phyloP scores from a whole-genome alignment of 2,888 invertebrate species.

The Pristionchus maxplancki region DNA sequence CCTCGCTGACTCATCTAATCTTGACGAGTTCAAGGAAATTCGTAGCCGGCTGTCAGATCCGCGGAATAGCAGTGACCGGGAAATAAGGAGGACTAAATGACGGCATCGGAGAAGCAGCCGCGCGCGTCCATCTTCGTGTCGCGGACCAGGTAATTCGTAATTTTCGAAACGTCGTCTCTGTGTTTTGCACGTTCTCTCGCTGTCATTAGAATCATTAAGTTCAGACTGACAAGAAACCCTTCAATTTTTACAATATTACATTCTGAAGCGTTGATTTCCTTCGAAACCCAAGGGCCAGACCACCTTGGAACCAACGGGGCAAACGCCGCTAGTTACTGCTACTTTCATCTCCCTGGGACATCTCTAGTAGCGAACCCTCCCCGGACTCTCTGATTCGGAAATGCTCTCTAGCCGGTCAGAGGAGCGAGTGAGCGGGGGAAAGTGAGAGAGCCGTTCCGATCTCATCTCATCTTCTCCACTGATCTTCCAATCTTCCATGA shows the following conservation, averaged over 20 bases:
- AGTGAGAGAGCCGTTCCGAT: neutral
- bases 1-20: constrained; percentile 35
- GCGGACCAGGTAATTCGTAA: neutral
- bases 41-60: neutral
- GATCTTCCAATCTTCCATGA: neutral
- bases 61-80: neutral
- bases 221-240: too few relatives aligned
- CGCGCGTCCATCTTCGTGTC: constrained; percentile 21
- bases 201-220: too few relatives aligned
- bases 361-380: neutral
- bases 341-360: neutral
- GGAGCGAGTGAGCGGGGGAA: too few relatives aligned
- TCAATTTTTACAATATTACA: too few relatives aligned
- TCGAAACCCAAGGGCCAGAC: too few relatives aligned
- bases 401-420: neutral
- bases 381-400: neutral
- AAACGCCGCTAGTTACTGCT: neutral
- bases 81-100: neutral
- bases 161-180: neutral
- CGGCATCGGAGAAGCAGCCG: neutral
- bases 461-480: neutral
- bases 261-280: too few relatives aligned
- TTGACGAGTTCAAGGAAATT: neutral
- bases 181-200: too few relatives aligned
- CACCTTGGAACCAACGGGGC: neutral